Evolutionary conservation across 2,797 vertebrate genomes (phyloP), one percentile per base, ranked within the genome.

Genomic region (Tokudaia tokunoshimensis): DNA sequence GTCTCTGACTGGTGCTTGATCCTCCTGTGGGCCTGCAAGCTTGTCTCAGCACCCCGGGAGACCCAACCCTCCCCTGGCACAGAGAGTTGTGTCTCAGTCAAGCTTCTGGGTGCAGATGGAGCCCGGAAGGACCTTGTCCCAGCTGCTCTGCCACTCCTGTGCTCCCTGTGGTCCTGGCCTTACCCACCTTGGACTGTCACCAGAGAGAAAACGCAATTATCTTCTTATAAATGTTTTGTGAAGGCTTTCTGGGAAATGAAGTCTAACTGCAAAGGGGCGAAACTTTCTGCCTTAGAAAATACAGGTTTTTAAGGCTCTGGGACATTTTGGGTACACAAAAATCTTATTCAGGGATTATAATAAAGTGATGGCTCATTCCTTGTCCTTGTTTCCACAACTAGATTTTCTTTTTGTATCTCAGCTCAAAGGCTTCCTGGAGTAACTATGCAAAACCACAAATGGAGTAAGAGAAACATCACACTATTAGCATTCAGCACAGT

Each of bases 311-410:
- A 86, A 95, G 63, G 41, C 90, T 74, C 76, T 59, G 24, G 34
- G 41, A 94, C 29, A n/a, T 82, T 98, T 78, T 97, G 93, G 93
- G 90, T 95, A 91, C 44, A 94, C 88, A 93, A 93, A 70, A 74
- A 10, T 3, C 92, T 90, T 96, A 57, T 84, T 94, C 91, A 93
- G 75, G 96, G 75, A 95, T 75, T 94, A 67, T 91, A 98, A 95
- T 97, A 80, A 94, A 95, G 96, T 93, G 31, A 81, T 93, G 76
- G 87, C 37, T 94, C 20, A 59, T 94, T 92, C 85, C 88, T 89
- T 94, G 86, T 86, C 96, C 89, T 31, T 70, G 85, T 84, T 97
- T 97, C 94, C 89, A 86, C 95, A 44, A 92, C 97, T 96, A 76
- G 15, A 95, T 97, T 87, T 96, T 98, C 90, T 96, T 94, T 6